Base-by-base conservation (phyloP, 2,888 invertebrate genomes). In the Rhabditophanes sp. region DNA sequence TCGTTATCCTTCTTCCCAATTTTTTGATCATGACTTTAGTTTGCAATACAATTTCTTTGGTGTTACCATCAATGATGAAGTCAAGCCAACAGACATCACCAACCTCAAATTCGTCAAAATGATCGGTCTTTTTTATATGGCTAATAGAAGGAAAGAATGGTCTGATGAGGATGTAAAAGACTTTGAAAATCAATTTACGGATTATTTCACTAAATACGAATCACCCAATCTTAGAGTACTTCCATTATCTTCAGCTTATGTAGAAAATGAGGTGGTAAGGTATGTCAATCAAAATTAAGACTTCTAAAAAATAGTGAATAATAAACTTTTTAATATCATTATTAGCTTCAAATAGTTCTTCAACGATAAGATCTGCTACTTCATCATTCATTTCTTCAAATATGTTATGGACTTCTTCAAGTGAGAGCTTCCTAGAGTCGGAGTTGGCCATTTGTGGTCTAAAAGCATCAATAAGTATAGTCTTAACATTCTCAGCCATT, bases 211-310 rank as follows among this genome's bases (percentile, higher is more conserved):
- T 25, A 39, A 50, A 9, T 57, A 50, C 44, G 26, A 38, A 16
- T 54, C 53, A n/a, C 24, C 33, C 1, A 29, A 43, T 7, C 36
- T 58, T 6, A 41, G 46, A 6, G 49, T 56, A n/a, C 35, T 58
- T 16, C 53, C 50, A 19, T 42, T 58, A 5, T 50, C 50, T 23
- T 56, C 58, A 1, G 49, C 57, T 3, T 56, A 44, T 22, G 56
- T 58, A 5, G 57, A 58, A 31, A 37, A 47, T 14, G 58, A 58
- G 33, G 53, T 58, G 4, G 54, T 57, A 7, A n/a, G n/a, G n/a
- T n/a, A n/a, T n/a, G n/a, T n/a, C n/a, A n/a, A n/a, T n/a, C n/a
- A n/a, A n/a, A n/a, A n/a, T n/a, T n/a, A n/a, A n/a, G n/a, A n/a
- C n/a, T n/a, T n/a, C n/a, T n/a, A n/a, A n/a, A n/a, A n/a, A n/a